phyloP scores from a whole-genome alignment of 2,888 invertebrate genomes.

The Caradrina kadenii region DNA sequence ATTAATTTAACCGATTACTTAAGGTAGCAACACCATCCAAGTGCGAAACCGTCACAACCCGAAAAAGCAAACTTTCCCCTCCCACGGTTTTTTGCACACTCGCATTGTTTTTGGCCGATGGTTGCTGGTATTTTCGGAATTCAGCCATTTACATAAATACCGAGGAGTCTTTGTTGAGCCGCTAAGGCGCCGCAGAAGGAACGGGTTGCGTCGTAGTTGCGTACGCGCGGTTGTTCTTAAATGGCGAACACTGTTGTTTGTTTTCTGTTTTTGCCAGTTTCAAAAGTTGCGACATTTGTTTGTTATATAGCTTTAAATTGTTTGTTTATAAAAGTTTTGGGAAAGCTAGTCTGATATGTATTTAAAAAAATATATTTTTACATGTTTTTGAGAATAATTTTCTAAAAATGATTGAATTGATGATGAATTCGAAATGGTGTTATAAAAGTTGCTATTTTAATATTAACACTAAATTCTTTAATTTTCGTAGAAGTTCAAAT shows the following conservation, averaged over 20 bases:
- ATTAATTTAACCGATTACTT: constrained; percentile 53
- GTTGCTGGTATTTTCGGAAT: constrained; percentile 87
- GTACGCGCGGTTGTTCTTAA: constrained; percentile 68
- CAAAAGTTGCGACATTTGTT: constrained; percentile 72
- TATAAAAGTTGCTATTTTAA: too few relatives aligned
- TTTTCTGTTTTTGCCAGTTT: constrained; percentile 73
- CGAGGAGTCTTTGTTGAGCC: constrained; percentile 85
- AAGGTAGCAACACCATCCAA: constrained; percentile 64
- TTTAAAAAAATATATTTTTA: background rate
- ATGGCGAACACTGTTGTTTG: constrained; percentile 72
- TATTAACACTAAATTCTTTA: background rate
- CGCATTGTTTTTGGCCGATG: constrained; percentile 83
- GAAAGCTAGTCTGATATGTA: constrained; percentile 9
- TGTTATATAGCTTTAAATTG: constrained; percentile 57
- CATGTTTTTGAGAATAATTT: background rate
- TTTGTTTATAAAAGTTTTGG: constrained; percentile 53
- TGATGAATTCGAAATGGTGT: too few relatives aligned
- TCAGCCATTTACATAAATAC: constrained; percentile 89
- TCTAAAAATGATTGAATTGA: too few relatives aligned
- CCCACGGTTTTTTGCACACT: constrained; percentile 79
- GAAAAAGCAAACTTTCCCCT: constrained; percentile 86
- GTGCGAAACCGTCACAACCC: constrained; percentile 77
- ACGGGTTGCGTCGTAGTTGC: constrained; percentile 70
- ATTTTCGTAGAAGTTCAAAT: background rate
- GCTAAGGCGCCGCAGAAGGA: constrained; percentile 85